These are phyloP conservation scores for Bos indicus DNA, from an alignment of 2,113 vertebrate genomes.

Conservation along the genomic window DNA sequence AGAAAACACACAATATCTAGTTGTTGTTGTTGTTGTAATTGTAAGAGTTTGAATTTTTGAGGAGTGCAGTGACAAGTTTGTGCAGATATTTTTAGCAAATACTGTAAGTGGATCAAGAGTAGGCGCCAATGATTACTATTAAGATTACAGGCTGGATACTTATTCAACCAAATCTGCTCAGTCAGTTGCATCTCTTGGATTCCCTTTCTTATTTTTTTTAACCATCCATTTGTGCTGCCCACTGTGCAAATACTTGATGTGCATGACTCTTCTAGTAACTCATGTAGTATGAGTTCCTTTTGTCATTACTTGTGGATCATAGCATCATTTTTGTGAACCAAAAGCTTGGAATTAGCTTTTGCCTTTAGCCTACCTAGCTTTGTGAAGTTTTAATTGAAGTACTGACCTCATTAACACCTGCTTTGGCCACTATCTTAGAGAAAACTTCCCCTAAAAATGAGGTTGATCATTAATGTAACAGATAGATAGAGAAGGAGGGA, in stretches of 20 bases:
- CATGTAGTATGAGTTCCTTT: not conserved
- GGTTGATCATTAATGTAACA: not conserved
- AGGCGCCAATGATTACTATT: not conserved
- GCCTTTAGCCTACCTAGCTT: not conserved
- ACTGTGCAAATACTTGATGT: not conserved
- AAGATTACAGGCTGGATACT: not conserved
- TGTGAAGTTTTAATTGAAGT: not conserved
- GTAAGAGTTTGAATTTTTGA: not conserved
- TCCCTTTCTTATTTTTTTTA: not conserved
- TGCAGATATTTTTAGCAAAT: not conserved
- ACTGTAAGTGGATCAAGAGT: not conserved
- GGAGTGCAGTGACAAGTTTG: not conserved
- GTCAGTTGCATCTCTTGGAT: not conserved
- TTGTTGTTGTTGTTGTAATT: not conserved
- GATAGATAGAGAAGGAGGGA: accelerated
- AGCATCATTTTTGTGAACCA: not conserved
- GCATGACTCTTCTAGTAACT: not conserved
- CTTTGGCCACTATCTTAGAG: not conserved
- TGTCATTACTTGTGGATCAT: not conserved
- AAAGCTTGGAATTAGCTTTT: not conserved
- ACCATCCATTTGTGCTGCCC: not conserved
- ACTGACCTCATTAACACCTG: not conserved
- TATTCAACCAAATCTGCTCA: not conserved
- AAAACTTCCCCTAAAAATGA: not conserved
- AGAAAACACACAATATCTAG: not conserved